Evolutionary conservation across 2,888 invertebrate species (phyloP).

Genomic region (Amblyjoppa fuscipennis): DNA sequence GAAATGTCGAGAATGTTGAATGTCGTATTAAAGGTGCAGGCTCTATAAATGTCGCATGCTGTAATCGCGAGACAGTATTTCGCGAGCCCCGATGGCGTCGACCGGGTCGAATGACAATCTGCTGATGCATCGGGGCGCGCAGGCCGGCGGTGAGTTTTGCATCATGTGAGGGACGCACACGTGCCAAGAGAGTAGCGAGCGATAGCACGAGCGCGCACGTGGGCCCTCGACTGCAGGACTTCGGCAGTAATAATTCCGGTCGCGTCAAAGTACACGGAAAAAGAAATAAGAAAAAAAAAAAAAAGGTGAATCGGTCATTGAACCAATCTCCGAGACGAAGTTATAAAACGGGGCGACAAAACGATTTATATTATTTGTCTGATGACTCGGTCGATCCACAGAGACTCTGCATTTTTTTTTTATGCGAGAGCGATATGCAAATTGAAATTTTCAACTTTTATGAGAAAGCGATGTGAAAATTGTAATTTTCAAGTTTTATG

Average conservation of each 20-base stretch:
- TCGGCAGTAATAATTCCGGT: background rate
- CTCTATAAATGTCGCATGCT: conserved; percentile 32
- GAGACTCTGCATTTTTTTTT: background rate
- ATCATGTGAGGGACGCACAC: conserved; percentile 56
- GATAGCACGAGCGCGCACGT: conserved; percentile 49
- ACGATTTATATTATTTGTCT: background rate
- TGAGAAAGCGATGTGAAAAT: too few species aligned
- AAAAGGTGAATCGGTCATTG: background rate
- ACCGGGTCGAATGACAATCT: conserved; percentile 19
- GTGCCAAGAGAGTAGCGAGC: conserved; percentile 56
- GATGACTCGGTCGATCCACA: background rate
- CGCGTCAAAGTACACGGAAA: background rate
- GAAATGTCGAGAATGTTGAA: background rate
- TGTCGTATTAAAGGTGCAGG: background rate
- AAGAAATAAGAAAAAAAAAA: background rate
- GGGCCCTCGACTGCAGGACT: background rate
- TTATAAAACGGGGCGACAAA: background rate
- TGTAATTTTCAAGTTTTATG: too few species aligned
- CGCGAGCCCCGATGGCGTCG: conserved; percentile 47
- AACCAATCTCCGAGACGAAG: background rate
- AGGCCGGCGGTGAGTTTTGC: conserved; percentile 8
- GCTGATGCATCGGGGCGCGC: conserved; percentile 4
- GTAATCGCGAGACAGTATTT: conserved; percentile 46
- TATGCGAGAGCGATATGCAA: background rate
- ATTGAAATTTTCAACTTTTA: too few species aligned